Evolutionary conservation across 2,888 invertebrate genomes (phyloP).

Genomic region (Alloplasta piceator): DNA sequence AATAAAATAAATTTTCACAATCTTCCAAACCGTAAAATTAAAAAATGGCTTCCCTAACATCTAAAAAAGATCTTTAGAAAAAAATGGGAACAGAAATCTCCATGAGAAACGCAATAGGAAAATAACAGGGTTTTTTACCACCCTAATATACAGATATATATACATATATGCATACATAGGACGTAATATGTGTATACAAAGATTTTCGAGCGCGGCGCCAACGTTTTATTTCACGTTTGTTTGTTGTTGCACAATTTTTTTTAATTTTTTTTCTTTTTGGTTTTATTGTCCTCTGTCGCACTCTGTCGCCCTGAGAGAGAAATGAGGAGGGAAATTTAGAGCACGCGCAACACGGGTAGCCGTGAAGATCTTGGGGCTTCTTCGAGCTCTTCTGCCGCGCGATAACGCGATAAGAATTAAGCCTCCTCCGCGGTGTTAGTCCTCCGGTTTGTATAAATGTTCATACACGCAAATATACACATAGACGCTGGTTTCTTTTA

Average conservation of each 20-base stretch:
- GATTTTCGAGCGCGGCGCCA: conserved; percentile 39
- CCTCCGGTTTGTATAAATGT: conserved; percentile 18
- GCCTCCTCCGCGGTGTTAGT: conserved; percentile 57
- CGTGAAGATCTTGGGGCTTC: conserved; percentile 66
- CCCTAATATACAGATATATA: too few relatives aligned
- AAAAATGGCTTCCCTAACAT: conserved; percentile 12
- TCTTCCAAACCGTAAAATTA: conserved; percentile 11
- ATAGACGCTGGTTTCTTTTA: not conserved
- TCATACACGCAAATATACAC: not conserved
- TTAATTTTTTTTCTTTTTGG: not conserved
- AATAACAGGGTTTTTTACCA: too few relatives aligned
- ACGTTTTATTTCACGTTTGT: conserved; percentile 40
- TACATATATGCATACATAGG: not conserved
- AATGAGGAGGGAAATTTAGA: conserved; percentile 49
- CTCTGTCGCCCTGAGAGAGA: conserved; percentile 17
- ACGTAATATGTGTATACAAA: conserved; percentile 29
- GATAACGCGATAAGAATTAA: conserved; percentile 80
- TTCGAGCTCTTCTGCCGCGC: conserved; percentile 69
- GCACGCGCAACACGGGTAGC: conserved; percentile 79
- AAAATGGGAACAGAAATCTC: too few relatives aligned
- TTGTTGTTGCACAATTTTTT: conserved; percentile 9
- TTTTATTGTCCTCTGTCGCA: conserved; percentile 10
- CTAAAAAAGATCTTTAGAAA: too few relatives aligned
- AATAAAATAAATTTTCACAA: not conserved
- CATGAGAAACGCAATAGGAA: too few relatives aligned